phyloP scores from a whole-genome alignment of 2,113 vertebrate genomes.

The Eurystomus gularis region DNA sequence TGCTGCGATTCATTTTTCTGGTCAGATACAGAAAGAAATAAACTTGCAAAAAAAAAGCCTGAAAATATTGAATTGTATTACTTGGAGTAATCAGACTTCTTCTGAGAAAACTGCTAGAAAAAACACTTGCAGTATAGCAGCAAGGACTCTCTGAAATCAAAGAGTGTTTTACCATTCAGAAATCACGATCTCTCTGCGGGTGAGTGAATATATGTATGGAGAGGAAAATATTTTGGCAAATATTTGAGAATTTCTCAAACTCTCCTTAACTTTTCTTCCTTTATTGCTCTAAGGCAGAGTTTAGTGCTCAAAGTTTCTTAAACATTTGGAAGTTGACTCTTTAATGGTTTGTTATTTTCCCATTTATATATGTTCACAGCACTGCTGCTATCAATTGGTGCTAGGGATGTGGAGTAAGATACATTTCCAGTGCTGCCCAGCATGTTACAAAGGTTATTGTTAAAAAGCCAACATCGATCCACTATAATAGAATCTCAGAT shows the following conservation, averaged over 20 bases:
- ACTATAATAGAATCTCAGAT: slow-evolving; percentile 12
- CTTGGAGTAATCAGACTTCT: background rate
- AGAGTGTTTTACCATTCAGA: background rate
- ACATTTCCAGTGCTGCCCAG: background rate
- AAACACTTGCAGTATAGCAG: background rate
- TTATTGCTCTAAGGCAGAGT: background rate
- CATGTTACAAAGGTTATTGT: background rate
- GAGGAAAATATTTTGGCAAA: background rate
- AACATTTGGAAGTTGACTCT: background rate
- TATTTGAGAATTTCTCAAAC: background rate
- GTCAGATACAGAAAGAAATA: background rate
- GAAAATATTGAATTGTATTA: background rate
- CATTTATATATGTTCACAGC: background rate
- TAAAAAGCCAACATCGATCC: slow-evolving; percentile 29
- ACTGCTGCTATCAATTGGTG: background rate
- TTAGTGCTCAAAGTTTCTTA: background rate
- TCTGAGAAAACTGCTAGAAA: background rate
- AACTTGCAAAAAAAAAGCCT: background rate
- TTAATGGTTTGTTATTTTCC: background rate
- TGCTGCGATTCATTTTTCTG: background rate
- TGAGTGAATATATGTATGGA: background rate
- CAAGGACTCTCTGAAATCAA: background rate
- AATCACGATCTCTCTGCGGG: background rate
- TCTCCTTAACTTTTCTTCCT: background rate
- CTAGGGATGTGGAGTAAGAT: background rate